Conservation (phyloP, 37 sponge, comb jelly and placozoan genomes). For the Lycopodina hypogea region DNA sequence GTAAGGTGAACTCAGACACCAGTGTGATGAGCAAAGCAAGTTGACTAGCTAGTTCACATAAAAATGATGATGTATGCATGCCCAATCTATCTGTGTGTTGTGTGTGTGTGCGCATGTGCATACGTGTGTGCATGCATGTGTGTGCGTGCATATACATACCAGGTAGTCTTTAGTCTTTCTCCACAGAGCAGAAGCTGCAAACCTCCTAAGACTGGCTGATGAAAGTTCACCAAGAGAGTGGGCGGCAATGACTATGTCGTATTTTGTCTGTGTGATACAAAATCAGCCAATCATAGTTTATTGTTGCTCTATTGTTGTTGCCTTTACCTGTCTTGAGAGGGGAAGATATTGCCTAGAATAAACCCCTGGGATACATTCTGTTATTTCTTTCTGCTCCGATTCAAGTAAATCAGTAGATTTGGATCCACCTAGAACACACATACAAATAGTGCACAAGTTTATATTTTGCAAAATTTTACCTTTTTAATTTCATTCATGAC, state of each 20-base stretch:
- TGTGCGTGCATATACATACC: conserved; percentile 37
- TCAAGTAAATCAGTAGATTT: background rate
- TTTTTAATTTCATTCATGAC: too few species aligned
- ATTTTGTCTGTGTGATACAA: conserved; percentile 36
- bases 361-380: conserved; percentile 48
- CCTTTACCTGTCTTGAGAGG: conserved; percentile 49
- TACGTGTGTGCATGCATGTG: too few species aligned
- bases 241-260: conserved; percentile 79
- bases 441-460: background rate
- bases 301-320: background rate
- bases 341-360: conserved; percentile 80
- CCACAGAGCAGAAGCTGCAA: conserved; percentile 70
- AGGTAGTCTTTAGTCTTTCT: conserved; percentile 72
- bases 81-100: too few species aligned
- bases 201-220: conserved; percentile 34
- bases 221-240: conserved; percentile 80
- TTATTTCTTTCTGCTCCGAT: background rate
- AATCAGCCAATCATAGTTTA: background rate
- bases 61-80: too few species aligned
- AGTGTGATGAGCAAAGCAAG: too few species aligned
- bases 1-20: too few species aligned
- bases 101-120: too few species aligned
- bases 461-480: too few species aligned
- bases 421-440: background rate
- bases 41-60: too few species aligned